Evolutionary conservation across 64 coral and sea anemone genomes (phyloP).

Genomic region (Pocillopora damicornis): DNA sequence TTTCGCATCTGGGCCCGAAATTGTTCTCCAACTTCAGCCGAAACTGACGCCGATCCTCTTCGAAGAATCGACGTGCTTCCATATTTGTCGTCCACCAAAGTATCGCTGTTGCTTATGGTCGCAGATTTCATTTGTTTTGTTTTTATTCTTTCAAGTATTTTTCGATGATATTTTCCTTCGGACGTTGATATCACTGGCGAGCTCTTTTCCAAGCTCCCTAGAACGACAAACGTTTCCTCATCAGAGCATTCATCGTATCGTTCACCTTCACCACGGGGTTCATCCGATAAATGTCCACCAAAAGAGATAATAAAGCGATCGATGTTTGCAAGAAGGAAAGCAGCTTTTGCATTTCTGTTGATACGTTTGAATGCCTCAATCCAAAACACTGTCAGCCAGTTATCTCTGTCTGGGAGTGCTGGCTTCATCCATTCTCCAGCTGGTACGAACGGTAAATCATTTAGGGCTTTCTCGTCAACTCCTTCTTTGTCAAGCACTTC

Average conservation of each 20-base stretch:
- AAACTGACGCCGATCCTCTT: too few species aligned
- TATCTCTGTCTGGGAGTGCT: slow-evolving; percentile 25
- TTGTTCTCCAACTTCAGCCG: not conserved
- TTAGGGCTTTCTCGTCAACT: not conserved
- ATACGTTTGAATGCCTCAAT: slow-evolving; percentile 35
- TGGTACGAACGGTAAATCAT: slow-evolving; percentile 20
- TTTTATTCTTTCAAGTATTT: not conserved
- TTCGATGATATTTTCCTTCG: not conserved
- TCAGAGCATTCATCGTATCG: not conserved
- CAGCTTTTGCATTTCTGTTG: slow-evolving; percentile 1
- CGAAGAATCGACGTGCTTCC: not conserved
- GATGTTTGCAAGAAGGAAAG: not conserved
- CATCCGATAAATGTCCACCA: not conserved
- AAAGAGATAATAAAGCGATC: not conserved
- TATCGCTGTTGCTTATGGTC: not conserved
- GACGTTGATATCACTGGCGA: not conserved
- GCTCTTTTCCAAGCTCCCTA: not conserved
- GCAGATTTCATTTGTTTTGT: not conserved
- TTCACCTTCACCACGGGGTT: not conserved
- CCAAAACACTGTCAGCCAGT: slow-evolving; percentile 45
- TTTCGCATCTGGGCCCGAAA: too few species aligned
- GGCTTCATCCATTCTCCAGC: slow-evolving; percentile 19
- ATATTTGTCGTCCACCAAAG: not conserved
- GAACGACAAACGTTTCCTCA: not conserved
- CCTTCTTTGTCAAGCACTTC: not conserved